Evolutionary conservation across 2,888 invertebrate species (phyloP).

Genomic region (Dione vanillae): DNA sequence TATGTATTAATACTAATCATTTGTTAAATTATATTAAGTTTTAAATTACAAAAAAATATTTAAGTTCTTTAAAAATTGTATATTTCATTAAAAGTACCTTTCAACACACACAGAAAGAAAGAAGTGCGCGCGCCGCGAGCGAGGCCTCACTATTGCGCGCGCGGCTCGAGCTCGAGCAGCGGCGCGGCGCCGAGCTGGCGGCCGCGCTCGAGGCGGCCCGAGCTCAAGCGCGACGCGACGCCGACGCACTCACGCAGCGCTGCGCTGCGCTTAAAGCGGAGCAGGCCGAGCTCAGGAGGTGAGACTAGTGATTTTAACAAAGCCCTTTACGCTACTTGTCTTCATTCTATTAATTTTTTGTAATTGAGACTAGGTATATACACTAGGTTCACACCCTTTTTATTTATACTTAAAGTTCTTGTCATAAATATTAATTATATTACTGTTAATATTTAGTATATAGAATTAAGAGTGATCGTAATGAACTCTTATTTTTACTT

Average conservation of each 20-base stretch:
- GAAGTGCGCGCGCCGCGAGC: conserved; percentile 75
- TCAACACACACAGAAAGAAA: conserved; percentile 66
- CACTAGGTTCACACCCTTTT: too few relatives aligned
- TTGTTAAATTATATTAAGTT: too few relatives aligned
- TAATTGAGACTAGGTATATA: too few relatives aligned
- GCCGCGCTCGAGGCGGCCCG: conserved; percentile 71
- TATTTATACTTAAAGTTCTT: too few relatives aligned
- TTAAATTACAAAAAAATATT: background rate
- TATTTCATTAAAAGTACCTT: too few relatives aligned
- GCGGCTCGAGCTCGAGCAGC: conserved; percentile 80
- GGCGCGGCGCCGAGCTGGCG: conserved; percentile 73
- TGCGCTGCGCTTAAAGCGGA: conserved; percentile 63
- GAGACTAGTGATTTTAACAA: conserved; percentile 33
- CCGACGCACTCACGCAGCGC: conserved; percentile 54
- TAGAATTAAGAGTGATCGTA: too few relatives aligned
- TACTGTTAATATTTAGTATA: too few relatives aligned
- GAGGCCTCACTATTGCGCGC: conserved; percentile 74
- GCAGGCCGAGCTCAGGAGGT: conserved; percentile 68
- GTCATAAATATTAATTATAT: too few relatives aligned
- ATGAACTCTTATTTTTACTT: too few relatives aligned
- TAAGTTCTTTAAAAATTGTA: background rate
- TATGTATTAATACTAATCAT: too few relatives aligned
- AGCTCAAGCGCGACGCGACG: conserved; percentile 66
- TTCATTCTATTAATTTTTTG: too few relatives aligned
- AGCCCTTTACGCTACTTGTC: background rate